Evolutionary conservation across 2,888 invertebrate genomes (phyloP).

Genomic region (Acrobasis consociella): DNA sequence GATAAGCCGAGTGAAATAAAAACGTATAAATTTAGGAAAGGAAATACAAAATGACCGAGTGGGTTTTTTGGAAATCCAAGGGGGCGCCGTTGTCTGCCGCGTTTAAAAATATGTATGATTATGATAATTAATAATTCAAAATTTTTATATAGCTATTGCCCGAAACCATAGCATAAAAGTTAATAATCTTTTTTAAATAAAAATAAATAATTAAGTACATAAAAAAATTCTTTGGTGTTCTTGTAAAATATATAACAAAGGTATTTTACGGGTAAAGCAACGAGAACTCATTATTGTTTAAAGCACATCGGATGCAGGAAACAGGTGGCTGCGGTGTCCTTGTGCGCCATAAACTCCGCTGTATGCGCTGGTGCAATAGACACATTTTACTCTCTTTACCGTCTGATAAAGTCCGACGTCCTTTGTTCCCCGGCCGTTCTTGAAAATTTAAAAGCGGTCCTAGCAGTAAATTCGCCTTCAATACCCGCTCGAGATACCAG

Average conservation of each 20-base stretch:
- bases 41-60: too few species aligned
- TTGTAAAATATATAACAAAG: constrained; percentile 4
- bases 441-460: constrained; percentile 73
- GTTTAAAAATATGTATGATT: too few species aligned
- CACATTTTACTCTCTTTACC: constrained; percentile 75
- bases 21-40: too few species aligned
- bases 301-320: constrained; percentile 28
- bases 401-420: constrained; percentile 60
- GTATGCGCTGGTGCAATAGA: constrained; percentile 61
- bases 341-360: constrained; percentile 52
- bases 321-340: constrained; percentile 58
- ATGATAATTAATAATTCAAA: too few species aligned
- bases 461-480: constrained; percentile 64
- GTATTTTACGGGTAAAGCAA: constrained; percentile 14
- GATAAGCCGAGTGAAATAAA: too few species aligned
- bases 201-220: too few species aligned
- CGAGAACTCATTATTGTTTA: constrained; percentile 20
- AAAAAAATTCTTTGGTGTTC: too few species aligned
- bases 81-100: too few species aligned
- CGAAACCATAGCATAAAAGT: too few species aligned
- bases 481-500: constrained; percentile 51
- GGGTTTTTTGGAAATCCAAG: too few species aligned
- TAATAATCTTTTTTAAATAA: too few species aligned
- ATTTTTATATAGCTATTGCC: too few species aligned
- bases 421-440: constrained; percentile 67